Evolutionary conservation across 1,140 invertebrate species (phyloP), one percentile per base, ranked within the genome.

Genomic region (Trialeurodes vaporariorum): DNA sequence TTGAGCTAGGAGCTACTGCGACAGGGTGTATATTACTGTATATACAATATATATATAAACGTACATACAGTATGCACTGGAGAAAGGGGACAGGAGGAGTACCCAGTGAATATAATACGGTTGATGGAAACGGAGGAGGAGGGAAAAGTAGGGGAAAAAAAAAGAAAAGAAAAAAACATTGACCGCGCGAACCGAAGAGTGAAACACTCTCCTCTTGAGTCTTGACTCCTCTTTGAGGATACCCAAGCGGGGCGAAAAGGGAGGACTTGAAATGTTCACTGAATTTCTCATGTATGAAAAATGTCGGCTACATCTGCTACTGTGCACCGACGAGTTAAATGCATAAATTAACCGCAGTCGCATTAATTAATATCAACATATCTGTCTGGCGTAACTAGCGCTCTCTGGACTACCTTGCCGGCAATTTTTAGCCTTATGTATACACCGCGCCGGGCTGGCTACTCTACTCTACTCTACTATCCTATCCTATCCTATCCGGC

Each of bases 321-420:
- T 49, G 34, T 49, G 34, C 34, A 49, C 17, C 34, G 34, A 49
- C 34, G 34, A 49, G 34, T 5, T 17, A 49, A 5, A 49, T 49
- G 34, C 34, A 49, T 49, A 49, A 49, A 49, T 49, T 49, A 49
- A 49, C 34, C 34, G 34, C n/a, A 17, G 34, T 17, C 34, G 34
- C 34, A 49, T 49, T 49, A 49, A 49, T 49, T 49, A 49, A 49
- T 49, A 49, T 49, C 34, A 49, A 49, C 34, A 49, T 49, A 49
- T 9, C 34, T 49, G 34, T 49, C 34, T 49, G 34, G 34, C 34
- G 34, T 17, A 17, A 49, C 34, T 5, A 49, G 34, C 34, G 34
- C 34, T 17, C 34, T 49, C 34, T n/a, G n/a, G n/a, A n/a, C n/a
- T 49, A 49, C 34, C 34, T 49, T 5, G 34, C 34, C 34, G 34